Percentiles rank a stretch among this genome's conserved stretches.
Conservation (phyloP, 2,888 invertebrate genomes). For the Cryptus viduatorius region DNA sequence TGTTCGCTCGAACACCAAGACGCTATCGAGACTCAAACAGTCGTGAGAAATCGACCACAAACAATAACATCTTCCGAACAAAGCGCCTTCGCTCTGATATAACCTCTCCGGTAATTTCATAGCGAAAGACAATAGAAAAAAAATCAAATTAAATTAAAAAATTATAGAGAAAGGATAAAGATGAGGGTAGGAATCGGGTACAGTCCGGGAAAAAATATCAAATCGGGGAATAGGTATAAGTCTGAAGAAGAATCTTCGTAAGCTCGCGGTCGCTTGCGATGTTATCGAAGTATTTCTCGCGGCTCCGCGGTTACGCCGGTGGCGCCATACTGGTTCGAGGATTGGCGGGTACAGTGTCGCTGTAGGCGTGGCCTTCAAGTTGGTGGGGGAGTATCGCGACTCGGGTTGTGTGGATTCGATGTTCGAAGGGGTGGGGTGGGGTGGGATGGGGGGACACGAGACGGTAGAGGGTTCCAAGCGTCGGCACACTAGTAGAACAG, state of each 20-base stretch:
- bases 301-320: conserved; percentile 71
- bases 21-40: too few relatives aligned
- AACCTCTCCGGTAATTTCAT: too few relatives aligned
- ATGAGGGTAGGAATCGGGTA: neutral
- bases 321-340: conserved; percentile 81
- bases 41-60: too few relatives aligned
- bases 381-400: neutral
- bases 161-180: neutral
- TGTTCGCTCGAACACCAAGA: too few relatives aligned
- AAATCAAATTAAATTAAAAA: neutral
- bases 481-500: conserved; percentile 65
- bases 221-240: conserved; percentile 70
- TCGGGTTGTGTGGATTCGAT: neutral
- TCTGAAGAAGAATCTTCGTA: conserved; percentile 72
- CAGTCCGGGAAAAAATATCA: neutral
- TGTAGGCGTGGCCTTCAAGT: conserved; percentile 74
- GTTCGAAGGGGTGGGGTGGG: neutral
- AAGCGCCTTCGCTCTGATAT: too few relatives aligned
- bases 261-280: conserved; percentile 73
- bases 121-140: too few relatives aligned
- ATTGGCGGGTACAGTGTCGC: conserved; percentile 75
- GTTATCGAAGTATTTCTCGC: conserved; percentile 71
- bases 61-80: too few relatives aligned
- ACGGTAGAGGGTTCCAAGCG: conserved; percentile 50
- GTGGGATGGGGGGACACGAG: conserved; percentile 60